phyloP scores from a whole-genome alignment of 2,888 invertebrate genomes.

The Cryptophagus acutangulus region DNA sequence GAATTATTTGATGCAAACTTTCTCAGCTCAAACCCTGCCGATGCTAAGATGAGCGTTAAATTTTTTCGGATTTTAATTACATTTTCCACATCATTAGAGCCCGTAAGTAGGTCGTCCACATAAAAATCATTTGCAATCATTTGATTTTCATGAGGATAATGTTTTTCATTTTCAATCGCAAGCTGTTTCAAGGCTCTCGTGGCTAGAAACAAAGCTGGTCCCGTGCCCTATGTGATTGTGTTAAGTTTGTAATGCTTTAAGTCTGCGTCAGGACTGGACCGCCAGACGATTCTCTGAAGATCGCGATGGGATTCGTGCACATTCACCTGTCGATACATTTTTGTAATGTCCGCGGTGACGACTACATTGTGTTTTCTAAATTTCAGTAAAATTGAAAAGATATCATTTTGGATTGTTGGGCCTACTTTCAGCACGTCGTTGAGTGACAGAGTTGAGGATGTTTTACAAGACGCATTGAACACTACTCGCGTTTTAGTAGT shows the following conservation, averaged over 20 bases:
- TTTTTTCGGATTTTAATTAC: background rate
- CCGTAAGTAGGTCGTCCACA: conserved; percentile 17
- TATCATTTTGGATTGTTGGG: background rate
- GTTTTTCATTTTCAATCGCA: background rate
- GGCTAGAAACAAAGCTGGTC: conserved; percentile 12
- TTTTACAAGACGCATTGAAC: too few species aligned
- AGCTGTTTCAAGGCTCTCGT: conserved; percentile 7
- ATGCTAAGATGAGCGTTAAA: background rate
- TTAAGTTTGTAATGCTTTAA: conserved; percentile 3
- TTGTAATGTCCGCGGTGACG: background rate
- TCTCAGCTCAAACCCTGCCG: conserved; percentile 5
- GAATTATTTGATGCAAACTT: conserved; percentile 14
- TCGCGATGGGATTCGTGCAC: background rate
- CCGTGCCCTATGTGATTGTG: conserved; percentile 14
- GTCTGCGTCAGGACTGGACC: background rate
- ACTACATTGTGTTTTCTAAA: background rate
- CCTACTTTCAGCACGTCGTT: too few species aligned
- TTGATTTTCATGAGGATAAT: background rate
- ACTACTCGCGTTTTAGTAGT: too few species aligned
- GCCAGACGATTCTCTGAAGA: background rate
- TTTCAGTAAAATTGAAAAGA: background rate
- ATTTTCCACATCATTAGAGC: conserved; percentile 8
- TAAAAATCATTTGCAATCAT: conserved; percentile 8
- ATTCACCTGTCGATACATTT: background rate
- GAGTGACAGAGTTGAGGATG: too few species aligned